These are phyloP conservation scores for Tokudaia tokunoshimensis DNA, from an alignment of 2,797 vertebrate genomes.

Conservation along the genomic window DNA sequence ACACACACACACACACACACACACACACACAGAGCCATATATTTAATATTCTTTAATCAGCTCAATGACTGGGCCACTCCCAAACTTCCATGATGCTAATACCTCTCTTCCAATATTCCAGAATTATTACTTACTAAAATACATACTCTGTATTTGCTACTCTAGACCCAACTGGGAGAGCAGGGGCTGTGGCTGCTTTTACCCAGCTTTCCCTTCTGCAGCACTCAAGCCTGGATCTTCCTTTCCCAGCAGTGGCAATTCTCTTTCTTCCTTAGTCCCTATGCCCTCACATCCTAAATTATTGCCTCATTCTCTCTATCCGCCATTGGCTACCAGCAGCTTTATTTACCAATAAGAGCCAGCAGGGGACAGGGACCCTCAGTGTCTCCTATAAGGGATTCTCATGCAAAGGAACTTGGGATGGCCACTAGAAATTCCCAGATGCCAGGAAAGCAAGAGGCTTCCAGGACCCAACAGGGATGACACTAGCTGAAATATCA, in stretches of 20 bases:
- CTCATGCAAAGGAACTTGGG: not conserved
- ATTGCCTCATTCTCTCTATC: not conserved
- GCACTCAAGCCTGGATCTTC: not conserved
- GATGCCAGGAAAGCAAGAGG: too few species aligned
- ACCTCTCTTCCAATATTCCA: not conserved
- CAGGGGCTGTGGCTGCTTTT: not conserved
- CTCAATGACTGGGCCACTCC: not conserved
- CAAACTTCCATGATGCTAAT: not conserved
- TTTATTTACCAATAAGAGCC: not conserved
- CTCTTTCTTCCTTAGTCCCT: not conserved
- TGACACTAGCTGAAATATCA: too few species aligned
- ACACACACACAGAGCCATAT: not conserved
- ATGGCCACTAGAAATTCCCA: too few species aligned
- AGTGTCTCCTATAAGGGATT: not conserved
- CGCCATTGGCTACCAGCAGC: not conserved
- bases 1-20: too few species aligned
- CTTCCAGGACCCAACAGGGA: too few species aligned
- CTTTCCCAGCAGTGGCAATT: not conserved
- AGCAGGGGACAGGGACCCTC: not conserved
- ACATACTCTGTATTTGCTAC: not conserved
- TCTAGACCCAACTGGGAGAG: not conserved
- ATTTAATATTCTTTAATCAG: not conserved
- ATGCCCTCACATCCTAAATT: not conserved
- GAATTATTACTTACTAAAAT: not conserved
- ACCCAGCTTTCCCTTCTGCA: not conserved